Conservation (phyloP, 2,113 vertebrate species). For the Sinosuthora webbiana region DNA sequence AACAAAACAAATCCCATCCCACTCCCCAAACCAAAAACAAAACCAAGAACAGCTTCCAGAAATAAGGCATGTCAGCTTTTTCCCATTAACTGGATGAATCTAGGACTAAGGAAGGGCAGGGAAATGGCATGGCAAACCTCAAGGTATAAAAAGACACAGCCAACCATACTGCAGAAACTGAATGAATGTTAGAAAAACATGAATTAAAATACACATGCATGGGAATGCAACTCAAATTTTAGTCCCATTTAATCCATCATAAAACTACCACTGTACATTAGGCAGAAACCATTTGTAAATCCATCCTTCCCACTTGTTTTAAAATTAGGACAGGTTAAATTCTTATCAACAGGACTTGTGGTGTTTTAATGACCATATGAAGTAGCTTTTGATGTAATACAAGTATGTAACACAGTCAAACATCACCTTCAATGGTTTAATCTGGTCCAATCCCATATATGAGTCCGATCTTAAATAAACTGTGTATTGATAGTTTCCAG, state of each 20-base stretch:
- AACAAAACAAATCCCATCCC: background rate
- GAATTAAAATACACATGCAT: background rate
- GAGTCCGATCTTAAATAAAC: constrained; percentile 96
- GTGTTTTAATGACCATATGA: background rate
- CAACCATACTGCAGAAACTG: background rate
- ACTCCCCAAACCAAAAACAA: background rate
- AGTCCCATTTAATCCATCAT: background rate
- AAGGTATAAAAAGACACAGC: background rate
- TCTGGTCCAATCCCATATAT: constrained; percentile 94
- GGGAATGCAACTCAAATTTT: background rate
- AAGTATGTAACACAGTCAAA: background rate
- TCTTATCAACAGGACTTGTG: background rate
- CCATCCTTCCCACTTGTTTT: background rate
- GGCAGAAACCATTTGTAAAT: background rate
- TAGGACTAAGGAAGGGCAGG: background rate
- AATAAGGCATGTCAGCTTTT: background rate
- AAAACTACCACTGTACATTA: background rate
- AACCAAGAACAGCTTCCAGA: background rate
- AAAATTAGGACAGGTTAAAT: background rate
- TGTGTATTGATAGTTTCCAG: constrained; percentile 96
- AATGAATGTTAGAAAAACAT: background rate
- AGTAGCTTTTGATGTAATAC: background rate
- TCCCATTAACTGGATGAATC: background rate
- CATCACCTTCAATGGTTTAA: constrained; percentile 93
- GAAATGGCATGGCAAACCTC: background rate